Evolutionary conservation across 2,888 invertebrate species (phyloP).

Genomic region (Rhogogaster chlorosoma): DNA sequence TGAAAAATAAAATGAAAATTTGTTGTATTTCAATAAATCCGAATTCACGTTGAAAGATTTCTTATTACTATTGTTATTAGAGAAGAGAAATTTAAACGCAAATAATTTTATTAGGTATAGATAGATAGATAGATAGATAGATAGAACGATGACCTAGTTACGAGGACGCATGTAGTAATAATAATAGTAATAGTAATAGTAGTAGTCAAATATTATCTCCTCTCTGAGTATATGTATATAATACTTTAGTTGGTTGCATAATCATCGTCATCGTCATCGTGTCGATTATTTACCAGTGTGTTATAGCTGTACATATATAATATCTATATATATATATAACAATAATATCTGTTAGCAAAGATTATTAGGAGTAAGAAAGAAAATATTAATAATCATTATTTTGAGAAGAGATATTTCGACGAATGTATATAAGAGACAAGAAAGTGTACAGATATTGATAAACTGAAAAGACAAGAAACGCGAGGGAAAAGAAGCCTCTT

Average conservation of each 20-base stretch:
- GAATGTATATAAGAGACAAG: background rate
- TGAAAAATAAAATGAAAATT: too few species aligned
- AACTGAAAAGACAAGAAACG: too few species aligned
- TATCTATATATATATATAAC: background rate
- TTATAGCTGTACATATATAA: background rate
- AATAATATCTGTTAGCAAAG: background rate
- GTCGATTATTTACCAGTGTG: background rate
- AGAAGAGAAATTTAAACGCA: too few species aligned
- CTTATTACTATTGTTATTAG: too few species aligned
- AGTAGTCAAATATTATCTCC: background rate
- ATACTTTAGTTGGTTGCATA: background rate
- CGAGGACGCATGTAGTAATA: background rate
- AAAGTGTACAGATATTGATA: too few species aligned
- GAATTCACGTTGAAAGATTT: too few species aligned
- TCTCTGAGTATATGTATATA: background rate
- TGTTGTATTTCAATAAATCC: too few species aligned
- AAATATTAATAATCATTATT: background rate
- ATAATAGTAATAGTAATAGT: too few species aligned
- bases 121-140: background rate
- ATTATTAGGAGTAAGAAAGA: background rate
- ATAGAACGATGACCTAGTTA: constrained; percentile 8
- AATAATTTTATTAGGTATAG: too few species aligned
- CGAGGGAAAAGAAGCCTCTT: background rate
- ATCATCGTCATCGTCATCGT: background rate
- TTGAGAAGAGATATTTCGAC: background rate